phyloP scores from a whole-genome alignment of 2,113 vertebrate species.

The Lepus timidus region DNA sequence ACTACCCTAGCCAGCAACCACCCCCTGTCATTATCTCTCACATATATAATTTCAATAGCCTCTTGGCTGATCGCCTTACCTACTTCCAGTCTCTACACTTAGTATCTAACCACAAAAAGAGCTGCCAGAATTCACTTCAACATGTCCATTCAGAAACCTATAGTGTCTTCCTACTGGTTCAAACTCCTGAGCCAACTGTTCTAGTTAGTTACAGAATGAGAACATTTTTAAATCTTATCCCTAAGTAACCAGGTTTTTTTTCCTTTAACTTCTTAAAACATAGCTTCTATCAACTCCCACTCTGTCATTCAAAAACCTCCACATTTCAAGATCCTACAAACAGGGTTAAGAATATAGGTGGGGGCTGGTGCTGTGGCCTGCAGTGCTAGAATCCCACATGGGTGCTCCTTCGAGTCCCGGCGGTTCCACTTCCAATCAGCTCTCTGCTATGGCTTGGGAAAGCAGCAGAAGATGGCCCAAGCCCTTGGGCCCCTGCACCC shows the following conservation, averaged over 20 bases:
- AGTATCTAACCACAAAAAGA: constrained; percentile 61
- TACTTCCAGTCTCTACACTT: constrained; percentile 69
- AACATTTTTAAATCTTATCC: not conserved
- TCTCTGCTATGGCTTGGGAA: too few relatives aligned
- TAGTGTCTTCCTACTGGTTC: constrained; percentile 47
- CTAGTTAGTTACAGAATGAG: constrained; percentile 31
- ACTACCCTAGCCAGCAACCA: constrained; percentile 51
- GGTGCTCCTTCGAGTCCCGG: too few relatives aligned
- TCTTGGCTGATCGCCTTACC: constrained; percentile 64
- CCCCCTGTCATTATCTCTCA: constrained; percentile 53
- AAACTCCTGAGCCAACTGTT: constrained; percentile 58
- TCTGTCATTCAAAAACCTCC: constrained; percentile 56
- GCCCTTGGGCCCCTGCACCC: too few relatives aligned
- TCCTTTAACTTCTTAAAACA: constrained; percentile 35
- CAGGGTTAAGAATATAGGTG: not conserved
- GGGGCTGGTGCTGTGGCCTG: not conserved
- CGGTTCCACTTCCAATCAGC: too few relatives aligned
- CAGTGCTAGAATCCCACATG: too few relatives aligned
- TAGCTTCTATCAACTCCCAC: not conserved
- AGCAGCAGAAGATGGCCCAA: too few relatives aligned
- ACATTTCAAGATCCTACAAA: constrained; percentile 38
- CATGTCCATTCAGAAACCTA: constrained; percentile 68
- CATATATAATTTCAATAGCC: constrained; percentile 69
- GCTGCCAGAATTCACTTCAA: constrained; percentile 64
- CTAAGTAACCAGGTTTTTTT: constrained; percentile 27